phyloP scores from a whole-genome alignment of 2,113 vertebrate genomes.

The Cyprinodon brontotheroides region DNA sequence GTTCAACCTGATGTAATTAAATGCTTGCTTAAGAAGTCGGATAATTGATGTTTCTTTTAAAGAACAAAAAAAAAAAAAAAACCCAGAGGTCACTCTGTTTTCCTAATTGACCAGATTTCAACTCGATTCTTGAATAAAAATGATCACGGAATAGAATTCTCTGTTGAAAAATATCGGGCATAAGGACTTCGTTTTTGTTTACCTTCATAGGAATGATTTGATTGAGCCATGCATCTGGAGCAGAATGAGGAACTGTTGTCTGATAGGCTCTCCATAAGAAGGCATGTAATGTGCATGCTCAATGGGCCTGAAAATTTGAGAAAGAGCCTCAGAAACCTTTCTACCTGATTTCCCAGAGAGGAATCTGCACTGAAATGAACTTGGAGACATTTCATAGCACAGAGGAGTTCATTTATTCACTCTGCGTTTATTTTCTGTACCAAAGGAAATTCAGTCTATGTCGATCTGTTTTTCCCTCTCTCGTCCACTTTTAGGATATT shows the following conservation, averaged over 20 bases:
- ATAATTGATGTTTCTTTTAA: too few species aligned
- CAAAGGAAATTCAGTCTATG: not conserved
- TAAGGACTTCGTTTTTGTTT: not conserved
- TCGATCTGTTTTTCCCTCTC: not conserved
- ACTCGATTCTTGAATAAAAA: not conserved
- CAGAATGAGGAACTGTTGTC: not conserved
- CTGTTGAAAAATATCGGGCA: not conserved
- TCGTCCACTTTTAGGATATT: not conserved
- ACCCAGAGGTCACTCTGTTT: too few species aligned
- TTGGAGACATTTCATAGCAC: not conserved
- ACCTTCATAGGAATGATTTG: not conserved
- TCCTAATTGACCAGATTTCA: too few species aligned
- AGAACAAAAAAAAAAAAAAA: too few species aligned
- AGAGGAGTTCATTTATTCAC: not conserved
- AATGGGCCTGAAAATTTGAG: slow-evolving; percentile 2
- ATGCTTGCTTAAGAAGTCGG: too few species aligned
- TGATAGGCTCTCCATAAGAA: not conserved
- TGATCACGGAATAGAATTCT: not conserved
- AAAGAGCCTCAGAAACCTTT: slow-evolving; percentile 2
- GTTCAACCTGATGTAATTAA: too few species aligned
- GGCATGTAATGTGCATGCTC: slow-evolving; percentile 10
- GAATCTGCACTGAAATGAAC: not conserved
- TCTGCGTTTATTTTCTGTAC: not conserved
- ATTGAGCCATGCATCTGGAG: not conserved
- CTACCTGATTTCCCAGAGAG: not conserved